Evolutionary conservation across 2,797 vertebrate genomes (phyloP), one percentile per base, ranked within the genome.

Genomic region (Urosaurus nigricauda): DNA sequence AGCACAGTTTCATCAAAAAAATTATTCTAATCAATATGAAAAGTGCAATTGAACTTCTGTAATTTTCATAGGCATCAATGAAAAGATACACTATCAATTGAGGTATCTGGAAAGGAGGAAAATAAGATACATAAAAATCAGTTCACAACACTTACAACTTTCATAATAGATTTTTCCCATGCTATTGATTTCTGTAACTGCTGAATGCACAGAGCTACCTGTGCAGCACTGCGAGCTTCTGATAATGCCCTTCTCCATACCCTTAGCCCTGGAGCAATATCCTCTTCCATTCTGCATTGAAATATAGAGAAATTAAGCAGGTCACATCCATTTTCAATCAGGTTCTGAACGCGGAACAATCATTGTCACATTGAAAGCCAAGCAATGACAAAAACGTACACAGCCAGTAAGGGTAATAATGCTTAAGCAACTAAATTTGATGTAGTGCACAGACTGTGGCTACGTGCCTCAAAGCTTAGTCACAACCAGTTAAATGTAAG

Each of bases 81-180:
- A 91, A 75, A n/a, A 93, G 94, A 92, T 24, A 17, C 19, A 79
- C 92, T 94, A 88, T 89, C 91, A 94, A 91, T 65, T 83, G 79
- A 0, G 1, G 35, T 74, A 85, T 81, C 75, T 78, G 92, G 91
- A 0, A 93, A 89, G 32, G 83, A 80, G 77, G 91, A 87, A 94
- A 95, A 92, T 0, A 93, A 75, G 51, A 93, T 87, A 95, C 1
- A 92, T 86, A 88, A 93, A 93, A 94, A 92, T 6, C 14, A 90
- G 79, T 77, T 95, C 70, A 94, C 93, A 95, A 91, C 94, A 97
- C 98, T 97, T 96, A 99, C 99, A 98, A 99, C 99, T 99, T 99
- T 99, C 99, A 99, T 99, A 97, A 99, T 99, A 91, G 99, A 99
- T 95, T 99, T 98, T 97, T 99, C 99, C 99, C 99, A 99, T 87